These are phyloP conservation scores for Heliconius congener DNA, from an alignment of 1,140 invertebrate genomes.

Conservation along the genomic window DNA sequence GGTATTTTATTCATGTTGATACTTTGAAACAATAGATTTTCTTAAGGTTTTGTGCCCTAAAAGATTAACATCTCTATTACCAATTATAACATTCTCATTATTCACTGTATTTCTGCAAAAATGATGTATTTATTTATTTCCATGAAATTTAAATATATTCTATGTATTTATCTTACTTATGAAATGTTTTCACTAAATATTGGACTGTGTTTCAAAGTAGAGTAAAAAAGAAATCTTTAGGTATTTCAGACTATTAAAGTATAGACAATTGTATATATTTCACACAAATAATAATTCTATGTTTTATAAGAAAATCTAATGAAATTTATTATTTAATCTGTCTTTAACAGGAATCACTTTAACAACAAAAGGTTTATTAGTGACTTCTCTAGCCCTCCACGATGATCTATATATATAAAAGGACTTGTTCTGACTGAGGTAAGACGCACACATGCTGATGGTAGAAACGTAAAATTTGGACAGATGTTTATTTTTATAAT, in stretches of 20 bases:
- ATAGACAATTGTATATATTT: neutral
- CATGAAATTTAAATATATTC: neutral
- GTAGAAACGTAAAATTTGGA: too few species aligned
- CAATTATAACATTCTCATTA: neutral
- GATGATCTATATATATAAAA: too few species aligned
- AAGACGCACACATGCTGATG: too few species aligned
- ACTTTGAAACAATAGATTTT: neutral
- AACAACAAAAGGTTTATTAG: too few species aligned
- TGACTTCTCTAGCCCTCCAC: too few species aligned
- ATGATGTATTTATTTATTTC: slow-evolving; percentile 2
- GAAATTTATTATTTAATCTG: neutral
- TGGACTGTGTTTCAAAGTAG: neutral
- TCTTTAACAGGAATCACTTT: too few species aligned
- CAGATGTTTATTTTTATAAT: too few species aligned
- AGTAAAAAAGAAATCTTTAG: neutral
- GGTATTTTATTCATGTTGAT: too few species aligned
- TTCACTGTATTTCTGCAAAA: neutral
- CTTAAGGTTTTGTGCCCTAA: neutral
- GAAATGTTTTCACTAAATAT: slow-evolving; percentile 10
- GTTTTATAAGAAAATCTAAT: neutral
- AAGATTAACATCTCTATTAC: neutral
- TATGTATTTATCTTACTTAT: slow-evolving; percentile 7
- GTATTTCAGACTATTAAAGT: neutral
- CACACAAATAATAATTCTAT: neutral
- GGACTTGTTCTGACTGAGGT: too few species aligned